Base-by-base conservation (phyloP, 2,113 vertebrate genomes). In the Tetrax tetrax region DNA sequence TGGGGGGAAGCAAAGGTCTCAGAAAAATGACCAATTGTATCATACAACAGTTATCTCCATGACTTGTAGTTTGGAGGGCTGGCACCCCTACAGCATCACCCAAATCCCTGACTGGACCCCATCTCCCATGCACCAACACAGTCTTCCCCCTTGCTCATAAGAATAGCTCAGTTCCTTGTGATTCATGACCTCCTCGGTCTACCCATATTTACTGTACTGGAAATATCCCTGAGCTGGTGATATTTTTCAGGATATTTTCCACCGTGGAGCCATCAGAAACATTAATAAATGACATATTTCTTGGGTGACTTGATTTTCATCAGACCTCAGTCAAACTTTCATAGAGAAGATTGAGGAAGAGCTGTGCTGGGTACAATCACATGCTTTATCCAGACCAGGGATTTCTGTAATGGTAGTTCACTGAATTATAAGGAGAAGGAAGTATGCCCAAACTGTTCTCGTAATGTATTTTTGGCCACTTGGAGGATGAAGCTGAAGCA, bases 11-110 rank as follows among this genome's bases (percentile, higher is more conserved):
- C 12, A 85, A 89, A 68, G 4, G 50, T 35, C 9, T 83, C 27
- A 81, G 72, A 72, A 51, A 80, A 89, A 68, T 50, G 16, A 50
- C 21, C 5, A 28, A 1, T 13, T 79, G 8, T 71, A 18, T 72
- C 53, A 18, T 64, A 10, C 8, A 63, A 22, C 11, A 70, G 6
- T 48, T 70, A 17, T 10, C 24, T 53, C 28, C 37, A 20, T 9
- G 47, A n/a, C n/a, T 54, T 54, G 29, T 11, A n/a, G 7, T 79
- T 47, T 38, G 56, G 35, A 91, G 28, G 53, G 23, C 37, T 71
- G 37, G 7, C 29, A 80, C 0, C 0, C 1, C 10, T 50, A 37
- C 37, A 89, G 54, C 21, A 10, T 48, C 9, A 13, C 24, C 8
- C 10, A 79, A 13, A 71, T 37, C 48, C 19, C 15, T 75, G 79